Evolutionary conservation across 2,888 invertebrate species (phyloP), one percentile per base, ranked within the genome.

Genomic region (Agrenia bidenticulata): DNA sequence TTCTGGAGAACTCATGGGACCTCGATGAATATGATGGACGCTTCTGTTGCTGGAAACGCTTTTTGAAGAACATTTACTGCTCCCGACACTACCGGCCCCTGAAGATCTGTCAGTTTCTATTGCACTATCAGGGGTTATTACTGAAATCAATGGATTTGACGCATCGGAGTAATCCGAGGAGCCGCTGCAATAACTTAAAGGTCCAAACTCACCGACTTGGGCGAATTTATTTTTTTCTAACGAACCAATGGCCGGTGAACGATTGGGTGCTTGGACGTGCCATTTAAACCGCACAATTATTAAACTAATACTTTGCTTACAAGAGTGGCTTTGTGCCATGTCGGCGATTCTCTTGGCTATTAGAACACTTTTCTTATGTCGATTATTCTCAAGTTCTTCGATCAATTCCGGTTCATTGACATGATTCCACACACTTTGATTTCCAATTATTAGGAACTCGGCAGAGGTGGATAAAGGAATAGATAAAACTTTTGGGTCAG

Each of bases 321-420:
- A 89, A 0, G 94, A 94, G 78, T 94, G 95, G 72, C 93, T 91
- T 80, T 93, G 92, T 0, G 91, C 92, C 60, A 93, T 82, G 79
- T 93, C 92, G 79, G 92, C 90, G 41, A 93, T 81, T 63, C 90
- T 83, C 79, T 95, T 95, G 0, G 95, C 94, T 0, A 94, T 93
- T 39, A 94, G 81, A 19, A 75, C 73, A 58, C 73, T 74, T 50
- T 75, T 75, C 53, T 73, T 71, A 42, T 70, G 67, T 17, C 73
- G 68, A 63, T 74, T 69, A 21, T n/a, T 63, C 59, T 74, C 73
- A 49, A 93, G 88, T 82, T 94, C 92, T 26, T 88, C 85, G 0
- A 92, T 87, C 0, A 93, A 92, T 56, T 92, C 89, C 71, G 90
- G 89, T 61, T 91, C 85, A 73, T 86, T 89, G 69, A 95, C 85